A percentile compares a stretch with the other conserved stretches of the same genome.
phyloP scores from a whole-genome alignment of 2,113 vertebrate species.

The Phrynocephalus versicolor region DNA sequence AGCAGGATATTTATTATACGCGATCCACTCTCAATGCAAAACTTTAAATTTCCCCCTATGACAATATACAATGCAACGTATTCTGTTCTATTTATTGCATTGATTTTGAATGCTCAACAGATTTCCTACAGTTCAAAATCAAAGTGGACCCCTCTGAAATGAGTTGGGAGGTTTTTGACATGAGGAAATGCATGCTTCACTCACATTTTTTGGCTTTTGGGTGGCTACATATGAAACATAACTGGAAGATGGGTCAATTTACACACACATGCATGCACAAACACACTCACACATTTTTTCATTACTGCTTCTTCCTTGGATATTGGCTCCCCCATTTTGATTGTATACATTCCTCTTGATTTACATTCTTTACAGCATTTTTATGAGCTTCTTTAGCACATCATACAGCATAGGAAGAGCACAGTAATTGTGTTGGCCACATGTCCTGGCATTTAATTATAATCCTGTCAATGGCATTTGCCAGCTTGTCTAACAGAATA shows the following conservation, averaged over 20 bases:
- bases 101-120: too few species aligned
- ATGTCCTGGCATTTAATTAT: constrained; percentile 76
- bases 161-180: too few species aligned
- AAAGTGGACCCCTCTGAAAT: too few species aligned
- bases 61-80: not conserved
- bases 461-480: constrained; percentile 73
- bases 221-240: not conserved
- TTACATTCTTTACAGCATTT: constrained; percentile 67
- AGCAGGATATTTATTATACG: not conserved
- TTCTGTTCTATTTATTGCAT: not conserved
- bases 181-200: not conserved
- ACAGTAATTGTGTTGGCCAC: constrained; percentile 74
- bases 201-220: constrained; percentile 12
- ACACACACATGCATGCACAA: not conserved
- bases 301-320: constrained; percentile 14
- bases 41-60: not conserved
- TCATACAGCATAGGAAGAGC: constrained; percentile 70
- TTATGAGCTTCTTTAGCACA: constrained; percentile 72
- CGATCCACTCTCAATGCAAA: not conserved
- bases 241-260: not conserved
- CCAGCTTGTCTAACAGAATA: constrained; percentile 70
- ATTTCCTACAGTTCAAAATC: too few species aligned
- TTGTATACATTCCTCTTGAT: constrained; percentile 52
- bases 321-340: constrained; percentile 16
- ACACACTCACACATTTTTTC: too few species aligned